Percentiles rank a stretch among this genome's conserved stretches.
Conservation (phyloP, 2,888 invertebrate species). For the Lithophane ornitopus region DNA sequence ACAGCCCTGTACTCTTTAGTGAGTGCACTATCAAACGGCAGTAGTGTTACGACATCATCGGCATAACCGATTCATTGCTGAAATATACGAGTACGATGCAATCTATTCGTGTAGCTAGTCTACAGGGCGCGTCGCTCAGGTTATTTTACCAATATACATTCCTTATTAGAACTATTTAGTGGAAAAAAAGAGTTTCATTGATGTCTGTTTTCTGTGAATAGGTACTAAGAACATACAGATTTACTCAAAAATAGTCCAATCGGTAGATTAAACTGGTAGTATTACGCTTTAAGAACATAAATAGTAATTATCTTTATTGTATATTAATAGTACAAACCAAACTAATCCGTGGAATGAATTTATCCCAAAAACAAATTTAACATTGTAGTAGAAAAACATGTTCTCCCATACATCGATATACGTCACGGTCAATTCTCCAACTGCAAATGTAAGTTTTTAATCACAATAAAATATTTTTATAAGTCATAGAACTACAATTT, state of each 20-base stretch:
- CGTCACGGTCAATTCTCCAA: too few relatives aligned
- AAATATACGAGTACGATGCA: not conserved
- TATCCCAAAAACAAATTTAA: too few relatives aligned
- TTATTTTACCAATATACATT: not conserved
- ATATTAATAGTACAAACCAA: not conserved
- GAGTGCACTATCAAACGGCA: slow-evolving; percentile 24
- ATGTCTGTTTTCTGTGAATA: not conserved
- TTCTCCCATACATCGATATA: too few relatives aligned
- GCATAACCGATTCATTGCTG: slow-evolving; percentile 27
- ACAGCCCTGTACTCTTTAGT: slow-evolving; percentile 4
- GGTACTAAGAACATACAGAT: not conserved
- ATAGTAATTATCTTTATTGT: not conserved
- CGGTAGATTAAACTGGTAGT: not conserved
- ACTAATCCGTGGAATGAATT: too few relatives aligned
- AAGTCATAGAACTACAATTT: too few relatives aligned
- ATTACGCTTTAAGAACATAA: not conserved
- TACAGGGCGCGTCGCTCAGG: not conserved
- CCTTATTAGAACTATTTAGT: too few relatives aligned
- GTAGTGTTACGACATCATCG: slow-evolving; percentile 20
- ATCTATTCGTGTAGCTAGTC: too few relatives aligned
- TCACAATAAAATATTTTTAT: too few relatives aligned
- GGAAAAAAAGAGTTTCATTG: not conserved
- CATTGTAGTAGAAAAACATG: too few relatives aligned
- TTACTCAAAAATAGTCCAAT: not conserved
- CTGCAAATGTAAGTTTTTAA: too few relatives aligned